Evolutionary conservation across 53 echinoderm and acorn worm genomes (phyloP).

Genomic region (Temnopleurus reevesii): DNA sequence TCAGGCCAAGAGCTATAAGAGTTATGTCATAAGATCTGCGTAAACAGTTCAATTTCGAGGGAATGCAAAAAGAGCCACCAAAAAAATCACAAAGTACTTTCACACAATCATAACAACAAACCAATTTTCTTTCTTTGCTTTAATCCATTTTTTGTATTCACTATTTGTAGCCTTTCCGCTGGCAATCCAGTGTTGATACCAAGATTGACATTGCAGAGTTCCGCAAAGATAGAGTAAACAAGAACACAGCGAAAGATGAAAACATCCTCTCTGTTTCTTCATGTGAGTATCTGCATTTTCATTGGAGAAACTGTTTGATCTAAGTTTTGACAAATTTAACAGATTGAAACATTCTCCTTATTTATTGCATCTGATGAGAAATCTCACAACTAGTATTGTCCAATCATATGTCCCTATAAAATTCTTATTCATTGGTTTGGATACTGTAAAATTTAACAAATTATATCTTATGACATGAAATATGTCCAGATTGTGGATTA

Average conservation of each 20-base stretch:
- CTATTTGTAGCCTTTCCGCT: constrained; percentile 66
- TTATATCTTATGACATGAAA: no score
- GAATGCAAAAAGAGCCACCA: no score
- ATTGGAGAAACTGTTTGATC: no score
- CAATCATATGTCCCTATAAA: not conserved
- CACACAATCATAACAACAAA: no score
- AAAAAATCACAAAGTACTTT: no score
- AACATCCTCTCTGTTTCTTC: constrained; percentile 27
- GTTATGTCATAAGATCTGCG: no score
- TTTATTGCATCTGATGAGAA: not conserved
- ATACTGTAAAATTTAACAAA: not conserved
- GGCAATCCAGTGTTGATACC: constrained; percentile 71
- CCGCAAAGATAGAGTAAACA: constrained; percentile 55
- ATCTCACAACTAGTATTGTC: not conserved
- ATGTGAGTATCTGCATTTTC: constrained; percentile 29
- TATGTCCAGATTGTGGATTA: no score
- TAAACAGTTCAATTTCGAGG: no score
- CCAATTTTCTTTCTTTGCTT: no score
- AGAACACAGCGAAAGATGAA: not conserved
- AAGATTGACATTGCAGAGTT: constrained; percentile 58
- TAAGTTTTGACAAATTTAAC: no score
- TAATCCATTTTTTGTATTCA: not conserved
- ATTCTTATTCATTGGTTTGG: not conserved
- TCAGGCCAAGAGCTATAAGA: no score
- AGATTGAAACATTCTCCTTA: not conserved